Base-by-base conservation (phyloP, 2,113 vertebrate species). In the Junco hyemalis region DNA sequence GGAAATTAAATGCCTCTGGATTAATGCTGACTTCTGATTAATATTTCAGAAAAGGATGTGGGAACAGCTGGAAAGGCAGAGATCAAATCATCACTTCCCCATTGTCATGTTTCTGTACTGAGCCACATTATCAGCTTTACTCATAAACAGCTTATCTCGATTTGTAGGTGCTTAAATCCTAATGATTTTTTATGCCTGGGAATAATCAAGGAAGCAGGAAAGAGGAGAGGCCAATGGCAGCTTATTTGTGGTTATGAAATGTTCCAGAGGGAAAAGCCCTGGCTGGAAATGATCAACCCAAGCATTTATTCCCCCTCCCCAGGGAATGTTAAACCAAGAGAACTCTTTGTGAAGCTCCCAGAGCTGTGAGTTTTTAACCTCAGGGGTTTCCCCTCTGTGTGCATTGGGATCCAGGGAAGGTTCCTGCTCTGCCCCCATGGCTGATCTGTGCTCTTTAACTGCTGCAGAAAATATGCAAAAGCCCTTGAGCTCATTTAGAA, bases 1-100 rank as follows among this genome's bases (percentile, higher is more conserved):
- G 71, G 64, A 76, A 95, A 90, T 92, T 14, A 50, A 60, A 19
- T 42, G 40, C 51, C 72, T 59, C 69, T 69, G 53, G 36, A 65
- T 96, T 86, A 79, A 68, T 45, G 72, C 76, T 95, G 90, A 93
- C 14, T 91, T 71, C 54, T 83, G 92, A 86, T 84, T 78, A 61
- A 93, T 96, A 69, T 81, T 83, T 90, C 48, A 83, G 44, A 71
- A n/a, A 80, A 84, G 53, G 88, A 61, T 47, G 40, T 61, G 70
- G 23, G 50, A 94, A 71, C 90, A 94, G 38, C 88, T 94, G 76
- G 71, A 74, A 68, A 81, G 44, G 59, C 82, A 83, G 64, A 81
- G 82, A 90, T 81, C 16, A 74, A 86, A 66, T 42, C 51, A 38
- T 61, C 60, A n/a, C 48, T 78, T 92, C 48, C 45, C 51, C 31